Percentiles rank a stretch among this genome's conserved stretches.
Conservation (phyloP, 2,888 invertebrate genomes). For the Drosophila hamatofila region DNA sequence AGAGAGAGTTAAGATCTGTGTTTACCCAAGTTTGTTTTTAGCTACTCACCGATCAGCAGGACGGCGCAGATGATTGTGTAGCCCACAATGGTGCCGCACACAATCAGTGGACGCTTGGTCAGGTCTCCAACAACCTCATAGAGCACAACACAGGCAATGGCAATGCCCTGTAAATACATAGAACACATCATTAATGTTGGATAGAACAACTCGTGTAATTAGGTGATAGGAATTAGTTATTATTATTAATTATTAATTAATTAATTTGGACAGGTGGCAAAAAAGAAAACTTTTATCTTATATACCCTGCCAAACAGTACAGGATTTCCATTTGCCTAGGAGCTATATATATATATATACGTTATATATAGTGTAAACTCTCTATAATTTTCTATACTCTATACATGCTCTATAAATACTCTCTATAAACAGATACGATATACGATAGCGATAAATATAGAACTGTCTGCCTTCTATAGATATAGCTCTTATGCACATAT, state of each 20-base stretch:
- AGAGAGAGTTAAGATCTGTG: background rate
- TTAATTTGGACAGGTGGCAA: background rate
- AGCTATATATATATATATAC: too few species aligned
- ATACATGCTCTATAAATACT: too few species aligned
- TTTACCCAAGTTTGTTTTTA: background rate
- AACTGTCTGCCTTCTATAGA: too few species aligned
- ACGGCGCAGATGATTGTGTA: constrained; percentile 82
- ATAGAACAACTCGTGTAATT: background rate
- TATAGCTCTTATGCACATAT: too few species aligned
- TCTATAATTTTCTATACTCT: too few species aligned
- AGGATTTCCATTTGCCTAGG: background rate
- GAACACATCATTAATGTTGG: constrained; percentile 11
- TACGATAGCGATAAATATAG: too few species aligned
- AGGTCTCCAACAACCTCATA: constrained; percentile 71
- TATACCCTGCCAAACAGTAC: background rate
- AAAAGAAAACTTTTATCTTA: background rate
- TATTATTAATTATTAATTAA: too few species aligned
- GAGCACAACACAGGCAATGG: constrained; percentile 82
- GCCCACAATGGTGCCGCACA: constrained; percentile 83
- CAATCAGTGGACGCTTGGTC: constrained; percentile 71
- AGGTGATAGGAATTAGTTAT: too few species aligned
- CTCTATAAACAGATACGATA: too few species aligned
- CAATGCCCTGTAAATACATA: constrained; percentile 72
- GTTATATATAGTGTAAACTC: too few species aligned
- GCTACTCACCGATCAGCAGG: constrained; percentile 76